Evolutionary conservation across 2,113 vertebrate genomes (phyloP).

Genomic region (Recurvirostra avosetta): DNA sequence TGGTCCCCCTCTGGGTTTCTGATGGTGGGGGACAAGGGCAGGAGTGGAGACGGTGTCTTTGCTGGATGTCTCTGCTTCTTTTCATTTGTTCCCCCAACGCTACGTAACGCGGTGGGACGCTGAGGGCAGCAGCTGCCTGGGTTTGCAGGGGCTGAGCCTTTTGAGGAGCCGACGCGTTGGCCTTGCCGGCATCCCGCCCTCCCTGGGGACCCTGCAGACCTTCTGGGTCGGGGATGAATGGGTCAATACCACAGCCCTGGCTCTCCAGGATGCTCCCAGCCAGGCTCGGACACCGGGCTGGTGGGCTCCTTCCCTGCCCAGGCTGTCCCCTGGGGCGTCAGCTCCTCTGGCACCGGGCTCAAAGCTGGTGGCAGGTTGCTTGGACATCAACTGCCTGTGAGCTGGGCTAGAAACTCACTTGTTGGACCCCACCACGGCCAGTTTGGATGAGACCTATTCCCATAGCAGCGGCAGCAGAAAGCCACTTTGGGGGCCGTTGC

Average conservation of each 20-base stretch:
- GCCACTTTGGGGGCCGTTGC: no score
- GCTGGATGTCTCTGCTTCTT: background rate
- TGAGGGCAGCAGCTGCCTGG: background rate
- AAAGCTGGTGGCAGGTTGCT: background rate
- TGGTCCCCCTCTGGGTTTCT: background rate
- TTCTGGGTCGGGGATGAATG: accelerated
- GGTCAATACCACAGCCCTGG: background rate
- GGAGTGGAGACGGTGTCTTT: accelerated
- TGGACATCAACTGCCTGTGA: background rate
- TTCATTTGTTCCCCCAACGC: background rate
- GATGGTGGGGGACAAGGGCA: background rate
- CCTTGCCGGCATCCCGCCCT: background rate
- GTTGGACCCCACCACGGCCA: background rate
- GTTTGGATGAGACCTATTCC: background rate
- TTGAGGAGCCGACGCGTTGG: background rate
- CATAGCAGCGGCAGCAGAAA: background rate
- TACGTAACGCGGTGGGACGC: accelerated
- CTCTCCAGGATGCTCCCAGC: background rate
- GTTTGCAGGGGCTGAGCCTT: background rate
- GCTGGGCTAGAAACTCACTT: background rate
- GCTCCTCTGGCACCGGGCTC: background rate
- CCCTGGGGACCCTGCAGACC: background rate
- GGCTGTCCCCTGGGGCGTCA: background rate
- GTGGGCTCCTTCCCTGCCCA: background rate
- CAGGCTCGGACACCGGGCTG: accelerated